phyloP scores from a whole-genome alignment of 2,888 invertebrate species.

The Ischnus inquisitorius region DNA sequence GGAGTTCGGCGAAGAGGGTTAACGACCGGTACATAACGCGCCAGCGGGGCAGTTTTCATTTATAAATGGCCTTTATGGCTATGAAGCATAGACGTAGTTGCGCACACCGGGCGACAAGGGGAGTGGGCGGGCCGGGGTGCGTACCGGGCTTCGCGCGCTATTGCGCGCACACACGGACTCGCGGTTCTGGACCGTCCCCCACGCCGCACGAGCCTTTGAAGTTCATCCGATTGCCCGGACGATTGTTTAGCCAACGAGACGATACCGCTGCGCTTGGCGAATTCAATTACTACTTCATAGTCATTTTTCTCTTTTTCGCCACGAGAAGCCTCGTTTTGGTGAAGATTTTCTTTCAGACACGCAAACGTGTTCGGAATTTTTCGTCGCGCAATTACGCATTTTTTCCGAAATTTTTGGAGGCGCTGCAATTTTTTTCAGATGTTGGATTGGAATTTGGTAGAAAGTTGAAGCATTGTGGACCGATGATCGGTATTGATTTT shows the following conservation, averaged over 20 bases:
- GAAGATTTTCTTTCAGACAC: too few species aligned
- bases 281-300: not conserved
- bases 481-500: too few species aligned
- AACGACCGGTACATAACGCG: conserved; percentile 54
- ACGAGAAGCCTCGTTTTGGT: too few species aligned
- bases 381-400: too few species aligned
- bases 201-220: conserved; percentile 48
- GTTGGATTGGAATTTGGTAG: too few species aligned
- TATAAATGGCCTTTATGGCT: conserved; percentile 56
- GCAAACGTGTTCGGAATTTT: too few species aligned
- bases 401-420: too few species aligned
- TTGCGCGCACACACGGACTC: not conserved
- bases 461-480: too few species aligned
- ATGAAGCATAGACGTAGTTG: conserved; percentile 8
- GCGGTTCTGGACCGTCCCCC: conserved; percentile 37
- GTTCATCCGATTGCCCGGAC: conserved; percentile 25
- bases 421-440: too few species aligned
- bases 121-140: conserved; percentile 6
- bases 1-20: conserved; percentile 52
- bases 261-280: not conserved
- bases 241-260: conserved; percentile 12
- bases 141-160: conserved; percentile 19
- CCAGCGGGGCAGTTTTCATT: conserved; percentile 48
- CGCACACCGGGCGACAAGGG: not conserved
- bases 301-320: conserved; percentile 3